Evolutionary conservation across 2,113 vertebrate species (phyloP), one percentile per base, ranked within the genome.

Genomic region (Haliaeetus leucogaster): DNA sequence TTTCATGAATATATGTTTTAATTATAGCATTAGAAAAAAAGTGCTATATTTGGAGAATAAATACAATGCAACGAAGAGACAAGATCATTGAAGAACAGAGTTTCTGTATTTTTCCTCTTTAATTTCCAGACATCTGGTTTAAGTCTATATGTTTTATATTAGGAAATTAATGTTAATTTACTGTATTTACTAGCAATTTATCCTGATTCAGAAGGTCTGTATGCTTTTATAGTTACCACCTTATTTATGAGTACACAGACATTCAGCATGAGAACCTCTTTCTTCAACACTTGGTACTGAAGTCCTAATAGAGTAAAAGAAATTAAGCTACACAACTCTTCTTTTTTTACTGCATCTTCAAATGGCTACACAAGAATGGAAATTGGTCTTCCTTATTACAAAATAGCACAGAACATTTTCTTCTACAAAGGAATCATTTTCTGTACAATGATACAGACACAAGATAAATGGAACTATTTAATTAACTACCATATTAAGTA

Each of bases 1-100:
- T 80, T 97, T 91, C 42, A 71, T 71, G 6, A 93, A 89, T 89
- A 93, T 40, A 56, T 84, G 16, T 32, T 94, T 93, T 89, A 86
- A 93, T 91, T 73, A 74, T n/a, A 88, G 6, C n/a, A 65, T 42
- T 74, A 58, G n/a, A 15, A 36, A 58, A 58, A 79, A 90, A 86
- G 34, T 30, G 29, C 12, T 53, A 53, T 53, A 61, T 61, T 78
- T 87, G 16, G 36, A 94, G 22, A 83, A 67, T 66, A 94, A 84
- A 85, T 34, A 36, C 5, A 42, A 27, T 36, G 26, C 16, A 91
- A 84, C 22, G 30, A 91, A n/a, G 42, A 63, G 11, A 3, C 22
- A 66, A 71, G 22, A 94, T 34, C 10, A 43, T 19, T 53, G 62
- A 82, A 65, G 29, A 72, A 43, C 4, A 62, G 7, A 42, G 16